Evolutionary conservation across 2,797 vertebrate genomes (phyloP), one percentile per base, ranked within the genome.

Genomic region (Halcyon leucocephala): DNA sequence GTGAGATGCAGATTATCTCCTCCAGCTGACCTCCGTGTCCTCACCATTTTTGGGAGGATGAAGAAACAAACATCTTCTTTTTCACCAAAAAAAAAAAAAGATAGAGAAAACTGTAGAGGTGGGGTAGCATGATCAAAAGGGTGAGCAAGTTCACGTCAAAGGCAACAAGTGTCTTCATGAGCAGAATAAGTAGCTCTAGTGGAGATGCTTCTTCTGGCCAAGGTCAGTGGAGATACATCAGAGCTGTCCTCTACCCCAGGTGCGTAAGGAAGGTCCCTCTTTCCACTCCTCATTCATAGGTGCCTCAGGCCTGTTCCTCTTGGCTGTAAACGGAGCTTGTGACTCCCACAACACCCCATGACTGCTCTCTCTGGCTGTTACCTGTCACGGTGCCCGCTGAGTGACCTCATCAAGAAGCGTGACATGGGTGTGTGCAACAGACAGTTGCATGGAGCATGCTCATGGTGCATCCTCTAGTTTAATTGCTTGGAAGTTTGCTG

Each of bases 371-470:
- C 51, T 2, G 7, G 16, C 39, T 80, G 8, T n/a, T 54, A 31
- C 0, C 0, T 80, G 60, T 13, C 2, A 10, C 37, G n/a, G 25
- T 2, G 1, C 37, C 14, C 1, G 3, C 28, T 44, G 46, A 33
- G 17, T 67, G 62, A 60, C 26, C 4, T 1, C n/a, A 11, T 54
- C 41, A 19, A 66, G 29, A 22, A 33, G 26, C 1, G 0, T 51
- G 46, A 19, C 2, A 3, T n/a, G 28, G 65, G 62, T 1, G 0
- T 6, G 11, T 26, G 37, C 26, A 17, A 4, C 16, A 6, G 1
- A 3, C 69, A 0, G 0, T n/a, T 35, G 11, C 19, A 14, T n/a
- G 18, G 9, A 19, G 18, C 22, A 4, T 7, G 1, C 1, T 66
- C 7, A 46, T 57, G 39, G 10, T 55, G 55, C 28, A 37, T 24